These are phyloP conservation scores for Pseudolycoriella hygida DNA, from an alignment of 2,888 invertebrate species.

Conservation along the genomic window DNA sequence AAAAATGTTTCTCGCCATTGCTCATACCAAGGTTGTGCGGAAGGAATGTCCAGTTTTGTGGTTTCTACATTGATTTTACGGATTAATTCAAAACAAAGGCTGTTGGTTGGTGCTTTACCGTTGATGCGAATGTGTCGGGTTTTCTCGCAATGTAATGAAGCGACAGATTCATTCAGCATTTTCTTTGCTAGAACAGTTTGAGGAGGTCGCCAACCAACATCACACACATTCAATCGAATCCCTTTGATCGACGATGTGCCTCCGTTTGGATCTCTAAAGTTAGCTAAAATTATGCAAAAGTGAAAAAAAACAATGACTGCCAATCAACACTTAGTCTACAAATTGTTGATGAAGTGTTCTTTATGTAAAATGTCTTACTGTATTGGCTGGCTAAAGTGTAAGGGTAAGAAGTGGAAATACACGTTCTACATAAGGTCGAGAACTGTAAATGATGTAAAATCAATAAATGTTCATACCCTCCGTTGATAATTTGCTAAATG, in stretches of 20 bases:
- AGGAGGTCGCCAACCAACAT: conserved; percentile 65
- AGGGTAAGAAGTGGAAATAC: neutral
- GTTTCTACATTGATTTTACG: conserved; percentile 27
- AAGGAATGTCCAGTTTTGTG: conserved; percentile 49
- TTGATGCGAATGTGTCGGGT: conserved; percentile 33
- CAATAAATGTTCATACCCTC: conserved; percentile 38
- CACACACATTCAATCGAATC: conserved; percentile 59
- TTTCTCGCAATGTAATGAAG: conserved; percentile 37
- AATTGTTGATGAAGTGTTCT: neutral
- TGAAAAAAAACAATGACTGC: neutral
- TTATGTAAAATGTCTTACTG: neutral
- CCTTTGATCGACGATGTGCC: conserved; percentile 52
- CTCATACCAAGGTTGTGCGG: conserved; percentile 85
- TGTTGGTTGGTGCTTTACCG: too few relatives aligned
- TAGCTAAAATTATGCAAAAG: conserved; percentile 35
- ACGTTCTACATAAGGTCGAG: neutral
- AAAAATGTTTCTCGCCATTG: conserved; percentile 85
- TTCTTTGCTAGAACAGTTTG: conserved; percentile 68
- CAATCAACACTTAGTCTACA: conserved; percentile 1
- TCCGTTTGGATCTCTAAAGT: conserved; percentile 70
- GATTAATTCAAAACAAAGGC: too few relatives aligned
- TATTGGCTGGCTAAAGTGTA: neutral
- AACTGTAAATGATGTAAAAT: neutral
- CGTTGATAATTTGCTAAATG: conserved; percentile 59
- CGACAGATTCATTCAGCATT: conserved; percentile 68